A percentile compares a stretch with the other conserved stretches of the same genome.
These are phyloP conservation scores for Argopecten irradians DNA, from an alignment of 1,140 invertebrate genomes.

Conservation along the genomic window DNA sequence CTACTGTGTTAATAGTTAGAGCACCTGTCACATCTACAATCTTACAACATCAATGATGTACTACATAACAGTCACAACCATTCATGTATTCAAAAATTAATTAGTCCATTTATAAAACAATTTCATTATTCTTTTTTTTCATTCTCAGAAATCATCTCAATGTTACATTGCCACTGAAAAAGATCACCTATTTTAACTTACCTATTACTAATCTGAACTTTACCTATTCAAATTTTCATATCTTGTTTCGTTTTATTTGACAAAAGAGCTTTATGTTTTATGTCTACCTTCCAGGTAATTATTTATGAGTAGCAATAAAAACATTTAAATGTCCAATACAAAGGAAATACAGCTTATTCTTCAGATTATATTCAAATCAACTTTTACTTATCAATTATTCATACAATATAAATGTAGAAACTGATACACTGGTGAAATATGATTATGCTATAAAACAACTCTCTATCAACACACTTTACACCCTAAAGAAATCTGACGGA, in stretches of 20 bases:
- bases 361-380: too few species aligned
- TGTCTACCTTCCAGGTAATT: not conserved
- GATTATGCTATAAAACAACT: not conserved
- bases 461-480: not conserved
- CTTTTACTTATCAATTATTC: not conserved
- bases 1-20: not conserved
- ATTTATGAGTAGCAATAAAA: not conserved
- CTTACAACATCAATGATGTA: not conserved
- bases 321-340: not conserved
- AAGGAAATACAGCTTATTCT: not conserved
- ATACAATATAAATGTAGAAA: not conserved
- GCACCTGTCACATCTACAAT: not conserved
- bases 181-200: not conserved
- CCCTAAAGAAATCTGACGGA: not conserved
- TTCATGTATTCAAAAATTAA: not conserved
- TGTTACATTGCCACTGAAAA: not conserved
- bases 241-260: not conserved
- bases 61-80: not conserved
- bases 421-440: not conserved
- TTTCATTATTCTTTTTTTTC: not conserved
- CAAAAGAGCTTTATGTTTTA: not conserved
- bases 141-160: not conserved
- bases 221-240: too few species aligned
- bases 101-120: not conserved
- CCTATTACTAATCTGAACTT: not conserved